Evolutionary conservation across 2,888 invertebrate species (phyloP), one percentile per base, ranked within the genome.

Genomic region (Macrosiphum euphorbiae): DNA sequence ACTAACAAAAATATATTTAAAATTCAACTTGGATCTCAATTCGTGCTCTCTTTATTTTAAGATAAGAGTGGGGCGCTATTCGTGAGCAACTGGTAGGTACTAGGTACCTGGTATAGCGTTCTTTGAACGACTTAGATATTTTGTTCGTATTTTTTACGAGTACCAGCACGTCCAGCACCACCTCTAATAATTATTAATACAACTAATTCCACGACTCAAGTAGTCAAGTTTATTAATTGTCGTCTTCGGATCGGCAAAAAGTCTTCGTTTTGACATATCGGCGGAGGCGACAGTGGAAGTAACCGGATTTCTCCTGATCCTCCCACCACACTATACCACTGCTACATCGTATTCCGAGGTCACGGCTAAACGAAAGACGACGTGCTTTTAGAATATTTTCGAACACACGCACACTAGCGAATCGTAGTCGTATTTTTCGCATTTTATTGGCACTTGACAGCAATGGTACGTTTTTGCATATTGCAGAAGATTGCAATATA

Each of bases 281-380:
- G 26, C 8, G 35, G 35, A 78, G 78, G 78, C 8, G 35, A 8
- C 35, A 78, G 78, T 78, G 78, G 78, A 5, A 41, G 67, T 78
- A 90, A 90, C 90, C 90, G 90, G 90, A 90, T 90, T 90, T 90
- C 90, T 90, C 50, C 67, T 52, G 13, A 28, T 50, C 47, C 35
- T 41, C 13, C 61, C 61, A 50, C 78, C 16, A 50, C 20, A 78
- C 20, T 78, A 35, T 78, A 20, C 20, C 20, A 35, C 52, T 28
- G 52, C n/a, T 52, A n/a, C 35, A 84, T 13, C 35, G 50, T 50
- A 50, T 78, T 41, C 78, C 90, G 90, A 90, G 90, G 90, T 90
- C 90, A 90, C 35, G 90, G 90, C n/a, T 67, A 67, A 67, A 41
- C 24, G 13, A 78, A 90, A 50, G n/a, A 78, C 89, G 16, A 90